Evolutionary conservation across 2,797 vertebrate species (phyloP), one percentile per base, ranked within the genome.

Genomic region (Falco columbarius): DNA sequence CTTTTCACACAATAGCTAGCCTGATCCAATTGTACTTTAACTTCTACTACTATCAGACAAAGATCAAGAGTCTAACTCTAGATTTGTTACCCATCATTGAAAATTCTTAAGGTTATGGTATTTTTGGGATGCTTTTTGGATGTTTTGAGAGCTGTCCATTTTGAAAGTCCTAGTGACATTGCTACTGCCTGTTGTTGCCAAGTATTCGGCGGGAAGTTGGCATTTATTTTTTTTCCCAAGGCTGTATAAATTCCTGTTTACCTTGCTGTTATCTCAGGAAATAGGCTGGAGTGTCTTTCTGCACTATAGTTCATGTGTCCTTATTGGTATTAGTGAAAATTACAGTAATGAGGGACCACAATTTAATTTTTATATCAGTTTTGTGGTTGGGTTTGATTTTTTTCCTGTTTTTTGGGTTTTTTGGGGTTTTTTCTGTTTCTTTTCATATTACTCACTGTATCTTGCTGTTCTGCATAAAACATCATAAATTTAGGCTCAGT

Each of bases 151-250:
- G 54, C 47, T 94, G 34, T 65, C 81, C 27, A 47, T 88, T 94
- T 93, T 71, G 42, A 84, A 86, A 97, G 38, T 26, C 21, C 36
- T 67, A 71, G 36, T 83, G 38, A 79, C 68, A 80, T 30, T 79
- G 58, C 36, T 79, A 24, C 67, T 75, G 85, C 67, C 30, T 72
- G 58, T 23, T 82, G 55, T 81, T 95, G 72, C 62, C 91, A 95
- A 86, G 81, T 59, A 81, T 96, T 83, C 91, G 89, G 72, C 90
- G 83, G 81, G 86, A 96, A 96, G 86, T 13, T 91, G 86, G 89
- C 81, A 91, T 90, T 66, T 56, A 80, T 49, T 80, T 86, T 95
- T 89, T 86, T 87, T 63, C 59, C 71, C 85, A 96, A 89, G 55
- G 12, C 83, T 88, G 22, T 90, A 46, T 90, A 87, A 91, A 86